Conservation (phyloP, 2,797 vertebrate genomes). For the Moxostoma hubbsi region DNA sequence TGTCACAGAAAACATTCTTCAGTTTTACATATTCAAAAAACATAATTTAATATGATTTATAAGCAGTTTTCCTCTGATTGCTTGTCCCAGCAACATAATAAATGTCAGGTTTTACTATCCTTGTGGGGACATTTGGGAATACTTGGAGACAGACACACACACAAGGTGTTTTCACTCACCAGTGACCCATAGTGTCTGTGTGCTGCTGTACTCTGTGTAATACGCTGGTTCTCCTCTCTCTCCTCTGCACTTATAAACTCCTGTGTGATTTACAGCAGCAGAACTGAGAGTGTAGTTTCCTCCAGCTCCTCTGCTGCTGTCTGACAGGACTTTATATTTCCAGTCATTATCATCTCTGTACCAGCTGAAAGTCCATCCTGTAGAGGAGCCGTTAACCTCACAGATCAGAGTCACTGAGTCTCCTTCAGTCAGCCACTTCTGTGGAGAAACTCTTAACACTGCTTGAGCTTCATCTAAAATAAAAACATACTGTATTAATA, state of each 20-base stretch:
- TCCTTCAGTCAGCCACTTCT: conserved; percentile 23
- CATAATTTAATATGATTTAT: too few species aligned
- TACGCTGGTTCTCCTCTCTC: conserved; percentile 56
- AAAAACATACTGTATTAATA: too few species aligned
- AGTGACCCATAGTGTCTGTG: conserved; percentile 52
- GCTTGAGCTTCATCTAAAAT: too few species aligned
- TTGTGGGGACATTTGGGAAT: too few species aligned
- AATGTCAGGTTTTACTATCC: too few species aligned
- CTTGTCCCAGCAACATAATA: too few species aligned
- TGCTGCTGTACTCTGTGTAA: conserved; percentile 4
- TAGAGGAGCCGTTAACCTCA: not conserved
- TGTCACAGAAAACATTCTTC: too few species aligned
- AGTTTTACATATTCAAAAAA: too few species aligned
- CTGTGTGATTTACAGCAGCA: conserved; percentile 46
- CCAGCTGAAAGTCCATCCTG: conserved; percentile 20
- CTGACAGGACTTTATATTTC: conserved; percentile 38
- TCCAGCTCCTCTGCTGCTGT: conserved; percentile 42
- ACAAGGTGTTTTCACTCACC: conserved; percentile 34
- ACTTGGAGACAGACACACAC: too few species aligned
- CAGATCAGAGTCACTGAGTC: conserved; percentile 26
- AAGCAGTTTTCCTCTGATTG: too few species aligned
- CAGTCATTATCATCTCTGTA: conserved; percentile 19
- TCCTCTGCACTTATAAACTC: conserved; percentile 60
- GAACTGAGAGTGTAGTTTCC: conserved; percentile 44
- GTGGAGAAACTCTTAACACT: not conserved